Evolutionary conservation across 2,797 vertebrate genomes (phyloP).

Genomic region (Chromis chromis): DNA sequence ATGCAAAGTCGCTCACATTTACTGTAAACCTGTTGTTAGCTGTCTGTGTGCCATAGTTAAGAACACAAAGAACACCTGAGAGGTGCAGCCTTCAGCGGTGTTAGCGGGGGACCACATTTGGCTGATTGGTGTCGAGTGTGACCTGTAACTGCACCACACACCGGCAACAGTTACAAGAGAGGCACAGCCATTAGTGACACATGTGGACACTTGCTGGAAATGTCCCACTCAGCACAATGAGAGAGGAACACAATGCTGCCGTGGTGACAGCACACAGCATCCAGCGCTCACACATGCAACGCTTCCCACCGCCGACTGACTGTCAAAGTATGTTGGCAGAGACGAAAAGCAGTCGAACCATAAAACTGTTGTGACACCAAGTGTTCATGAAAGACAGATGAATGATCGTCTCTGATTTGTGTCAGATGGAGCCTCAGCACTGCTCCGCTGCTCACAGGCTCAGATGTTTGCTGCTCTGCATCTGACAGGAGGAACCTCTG

Average conservation of each 20-base stretch:
- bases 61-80: constrained; percentile 50
- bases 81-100: constrained; percentile 38
- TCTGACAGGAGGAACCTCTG: neutral
- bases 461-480: neutral
- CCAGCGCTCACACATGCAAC: constrained; percentile 37
- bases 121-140: constrained; percentile 59
- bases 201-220: constrained; percentile 63
- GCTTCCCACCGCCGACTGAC: constrained; percentile 25
- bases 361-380: constrained; percentile 58
- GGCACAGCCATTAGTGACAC: constrained; percentile 51
- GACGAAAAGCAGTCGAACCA: constrained; percentile 18
- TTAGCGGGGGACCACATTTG: constrained; percentile 54
- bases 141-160: constrained; percentile 70
- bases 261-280: constrained; percentile 61
- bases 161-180: constrained; percentile 44
- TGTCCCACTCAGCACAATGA: constrained; percentile 62
- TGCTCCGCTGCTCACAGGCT: constrained; percentile 4
- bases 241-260: constrained; percentile 54
- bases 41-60: constrained; percentile 52
- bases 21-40: constrained; percentile 41
- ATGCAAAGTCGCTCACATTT: constrained; percentile 23
- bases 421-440: constrained; percentile 48
- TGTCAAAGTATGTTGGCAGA: constrained; percentile 31
- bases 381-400: constrained; percentile 34
- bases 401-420: constrained; percentile 42